Conservation (phyloP, 2,113 vertebrate genomes). For the Paramisgurnus dabryanus region DNA sequence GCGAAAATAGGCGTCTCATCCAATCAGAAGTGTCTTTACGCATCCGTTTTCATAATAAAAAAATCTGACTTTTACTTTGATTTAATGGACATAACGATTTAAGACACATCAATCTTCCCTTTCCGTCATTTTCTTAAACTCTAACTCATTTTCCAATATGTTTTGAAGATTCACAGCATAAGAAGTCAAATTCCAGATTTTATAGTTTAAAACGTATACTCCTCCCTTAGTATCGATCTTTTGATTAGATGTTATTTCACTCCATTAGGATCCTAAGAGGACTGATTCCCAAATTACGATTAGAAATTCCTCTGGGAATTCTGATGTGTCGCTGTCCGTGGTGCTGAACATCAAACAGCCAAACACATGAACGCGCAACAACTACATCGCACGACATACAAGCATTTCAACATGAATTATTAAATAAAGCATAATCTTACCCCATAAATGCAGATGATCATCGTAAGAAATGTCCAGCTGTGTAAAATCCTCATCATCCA, state of each 20-base stretch:
- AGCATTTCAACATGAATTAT: background rate
- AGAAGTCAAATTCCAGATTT: too few relatives aligned
- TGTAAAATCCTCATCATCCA: slow-evolving; percentile 25
- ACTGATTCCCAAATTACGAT: background rate
- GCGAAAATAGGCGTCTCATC: too few relatives aligned
- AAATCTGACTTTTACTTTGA: too few relatives aligned
- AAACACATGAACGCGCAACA: background rate
- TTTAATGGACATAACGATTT: too few relatives aligned
- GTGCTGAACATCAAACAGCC: slow-evolving; percentile 23
- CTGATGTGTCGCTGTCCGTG: slow-evolving; percentile 1
- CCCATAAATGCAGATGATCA: slow-evolving; percentile 1
- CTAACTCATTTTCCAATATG: too few relatives aligned
- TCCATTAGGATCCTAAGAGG: background rate
- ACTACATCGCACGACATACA: background rate
- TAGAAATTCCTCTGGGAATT: background rate
- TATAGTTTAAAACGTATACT: too few relatives aligned
- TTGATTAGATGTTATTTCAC: background rate
- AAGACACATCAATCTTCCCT: too few relatives aligned
- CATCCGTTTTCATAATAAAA: too few relatives aligned
- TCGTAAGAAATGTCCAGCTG: slow-evolving; percentile 3
- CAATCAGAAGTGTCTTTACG: too few relatives aligned
- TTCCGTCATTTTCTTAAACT: too few relatives aligned
- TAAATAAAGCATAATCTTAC: slow-evolving; percentile 26
- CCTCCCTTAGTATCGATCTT: background rate
- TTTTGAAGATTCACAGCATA: too few relatives aligned